Evolutionary conservation across 2,797 vertebrate genomes (phyloP), one percentile per base, ranked within the genome.

Genomic region (Chaenodraco wilsoni): DNA sequence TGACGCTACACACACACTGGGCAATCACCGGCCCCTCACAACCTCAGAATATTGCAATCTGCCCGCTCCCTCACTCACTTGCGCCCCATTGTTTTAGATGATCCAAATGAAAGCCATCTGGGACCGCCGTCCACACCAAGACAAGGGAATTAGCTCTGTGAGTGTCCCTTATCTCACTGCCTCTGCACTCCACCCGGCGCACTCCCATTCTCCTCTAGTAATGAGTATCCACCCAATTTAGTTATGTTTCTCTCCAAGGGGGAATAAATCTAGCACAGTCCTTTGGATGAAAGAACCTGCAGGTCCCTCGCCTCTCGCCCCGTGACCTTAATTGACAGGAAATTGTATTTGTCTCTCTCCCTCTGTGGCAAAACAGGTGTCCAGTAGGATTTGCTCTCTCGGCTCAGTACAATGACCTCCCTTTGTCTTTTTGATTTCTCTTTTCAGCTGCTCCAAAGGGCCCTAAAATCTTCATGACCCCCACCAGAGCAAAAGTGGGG

Each of bases 381-480:
- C 88, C 74, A 9, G 60, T 70, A 81, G 82, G 83, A 79, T 88
- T 87, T 86, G 67, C 69, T 87, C 74, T 68, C 74, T 65, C 74
- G 79, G 73, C 73, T 80, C 76, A 78, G 64, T 72, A 66, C 65
- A 14, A 81, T 93, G 88, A 93, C 84, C 68, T 86, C 72, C 72
- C 41, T 69, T 62, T 85, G 40, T 83, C 65, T 71, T 69, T 72
- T 62, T 6, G 65, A 43, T 61, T 17, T 70, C 14, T 79, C 62
- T 46, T 69, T 65, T 37, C 94, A 99, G 98, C 96, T 66, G 96
- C 97, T 87, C 98, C 98, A 17, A 98, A 96, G 87, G 98, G 97
- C 49, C 98, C 97, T 31, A 96, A 96, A 93, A 97, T 99, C 59
- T 74, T 82, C 0, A 97, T 99, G 97, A 95, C 93, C 1, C 98